These are phyloP conservation scores for Gnathonemus echidnorhynchus DNA, from an alignment of 2,113 vertebrate genomes.

Conservation along the genomic window DNA sequence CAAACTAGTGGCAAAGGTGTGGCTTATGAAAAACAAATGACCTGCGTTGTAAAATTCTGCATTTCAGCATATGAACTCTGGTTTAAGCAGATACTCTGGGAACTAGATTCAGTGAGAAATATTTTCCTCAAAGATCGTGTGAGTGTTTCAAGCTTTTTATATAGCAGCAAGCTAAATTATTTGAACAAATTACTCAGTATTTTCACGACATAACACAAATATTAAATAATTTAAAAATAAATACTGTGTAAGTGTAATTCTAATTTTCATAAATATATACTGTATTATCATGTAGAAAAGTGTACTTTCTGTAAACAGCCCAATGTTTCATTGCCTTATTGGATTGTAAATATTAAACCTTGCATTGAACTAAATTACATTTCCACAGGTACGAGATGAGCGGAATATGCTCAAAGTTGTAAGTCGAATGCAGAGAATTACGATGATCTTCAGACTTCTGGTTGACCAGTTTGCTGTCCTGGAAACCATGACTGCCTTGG, in stretches of 20 bases:
- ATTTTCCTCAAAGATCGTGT: constrained; percentile 87
- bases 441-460: constrained; percentile 78
- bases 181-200: neutral
- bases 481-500: constrained; percentile 91
- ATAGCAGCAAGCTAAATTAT: neutral
- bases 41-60: neutral
- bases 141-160: constrained; percentile 50
- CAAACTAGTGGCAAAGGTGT: neutral
- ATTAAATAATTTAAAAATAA: neutral
- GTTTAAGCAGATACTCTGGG: constrained; percentile 97
- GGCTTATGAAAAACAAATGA: neutral
- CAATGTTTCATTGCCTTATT: neutral
- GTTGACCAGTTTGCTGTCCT: constrained; percentile 85
- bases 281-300: neutral
- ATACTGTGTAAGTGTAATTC: neutral
- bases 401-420: constrained; percentile 94
- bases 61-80: constrained; percentile 85
- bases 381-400: constrained; percentile 78
- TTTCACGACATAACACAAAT: neutral
- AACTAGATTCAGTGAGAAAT: constrained; percentile 84
- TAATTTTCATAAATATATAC: neutral
- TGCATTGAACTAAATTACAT: neutral
- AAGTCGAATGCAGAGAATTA: constrained; percentile 79
- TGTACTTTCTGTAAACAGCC: neutral
- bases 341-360: neutral